Evolutionary conservation across 2,113 vertebrate genomes (phyloP).

Genomic region (Hippocampus zosterae): DNA sequence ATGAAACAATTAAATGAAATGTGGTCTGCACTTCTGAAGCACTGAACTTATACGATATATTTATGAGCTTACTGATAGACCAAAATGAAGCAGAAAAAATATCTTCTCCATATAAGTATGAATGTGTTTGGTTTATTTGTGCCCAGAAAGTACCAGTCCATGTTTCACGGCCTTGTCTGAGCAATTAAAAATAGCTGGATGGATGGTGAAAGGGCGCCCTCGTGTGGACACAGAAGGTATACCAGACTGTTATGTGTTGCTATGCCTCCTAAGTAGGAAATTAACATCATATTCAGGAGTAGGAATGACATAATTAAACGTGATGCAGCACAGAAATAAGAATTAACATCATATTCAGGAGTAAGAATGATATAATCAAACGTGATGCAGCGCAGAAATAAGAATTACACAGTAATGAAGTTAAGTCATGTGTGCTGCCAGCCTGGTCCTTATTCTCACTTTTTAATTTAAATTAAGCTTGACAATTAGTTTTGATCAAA

Average conservation of each 20-base stretch:
- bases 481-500: not conserved
- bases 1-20: too few species aligned
- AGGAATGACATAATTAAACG: not conserved
- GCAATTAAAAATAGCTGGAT: not conserved
- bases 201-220: not conserved
- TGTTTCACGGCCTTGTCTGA: too few species aligned
- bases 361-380: not conserved
- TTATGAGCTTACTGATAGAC: too few species aligned
- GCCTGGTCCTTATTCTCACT: not conserved
- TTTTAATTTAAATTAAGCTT: not conserved
- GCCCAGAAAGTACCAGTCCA: too few species aligned
- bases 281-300: not conserved
- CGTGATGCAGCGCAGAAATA: not conserved
- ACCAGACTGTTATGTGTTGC: not conserved
- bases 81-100: too few species aligned
- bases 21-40: too few species aligned
- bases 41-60: too few species aligned
- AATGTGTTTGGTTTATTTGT: too few species aligned
- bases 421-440: not conserved
- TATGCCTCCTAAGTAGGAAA: not conserved
- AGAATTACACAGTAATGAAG: not conserved
- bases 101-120: too few species aligned
- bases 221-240: not conserved
- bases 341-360: not conserved
- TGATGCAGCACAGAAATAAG: not conserved